Evolutionary conservation across 2,888 invertebrate species (phyloP), one percentile per base, ranked within the genome.

Genomic region (Notocelia uddmanniana): DNA sequence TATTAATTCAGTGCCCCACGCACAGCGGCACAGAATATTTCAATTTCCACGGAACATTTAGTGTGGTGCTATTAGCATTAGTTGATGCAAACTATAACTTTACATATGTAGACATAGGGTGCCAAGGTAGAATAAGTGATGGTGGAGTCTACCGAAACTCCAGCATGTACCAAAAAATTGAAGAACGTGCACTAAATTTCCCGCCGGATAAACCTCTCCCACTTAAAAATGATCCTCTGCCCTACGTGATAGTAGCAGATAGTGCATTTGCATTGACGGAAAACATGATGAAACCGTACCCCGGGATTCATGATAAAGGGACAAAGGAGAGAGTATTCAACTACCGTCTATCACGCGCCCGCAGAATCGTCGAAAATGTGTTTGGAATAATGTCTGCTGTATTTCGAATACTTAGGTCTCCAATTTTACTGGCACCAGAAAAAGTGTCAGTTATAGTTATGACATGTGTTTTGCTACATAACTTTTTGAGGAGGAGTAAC

Each of bases 81-180:
- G 76, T 79, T 5, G 72, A 76, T 52, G 72, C 69, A 62, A 68
- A 75, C 37, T 76, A 76, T 67, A 75, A 73, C 60, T 76, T 77
- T 68, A 67, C 74, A 52, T 75, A 67, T 74, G 75, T 69, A 10
- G 73, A 80, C 48, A 77, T 79, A 9, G 81, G 78, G 26, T 41
- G 78, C 19, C 79, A 79, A 75, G 79, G 80, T 34, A 76, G 78
- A 75, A 78, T 79, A 34, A 79, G 77, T 70, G 78, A 77, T 68
- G 76, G 75, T 45, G 75, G 76, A 37, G 67, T 77, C 6, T 76
- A 77, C 45, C 75, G 74, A 10, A 79, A 80, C 75, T 76, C 48
- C 13, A 72, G 77, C 26, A 31, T 82, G 74, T 81, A 77, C 77
- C 31, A 79, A 78, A 80, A 48, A 75, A 79, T 76, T 55, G n/a